Percentiles rank a stretch among this genome's conserved stretches.
These are phyloP conservation scores for Aphelenchoides bicaudatus DNA, from an alignment of 2,888 invertebrate genomes.

Conservation along the genomic window DNA sequence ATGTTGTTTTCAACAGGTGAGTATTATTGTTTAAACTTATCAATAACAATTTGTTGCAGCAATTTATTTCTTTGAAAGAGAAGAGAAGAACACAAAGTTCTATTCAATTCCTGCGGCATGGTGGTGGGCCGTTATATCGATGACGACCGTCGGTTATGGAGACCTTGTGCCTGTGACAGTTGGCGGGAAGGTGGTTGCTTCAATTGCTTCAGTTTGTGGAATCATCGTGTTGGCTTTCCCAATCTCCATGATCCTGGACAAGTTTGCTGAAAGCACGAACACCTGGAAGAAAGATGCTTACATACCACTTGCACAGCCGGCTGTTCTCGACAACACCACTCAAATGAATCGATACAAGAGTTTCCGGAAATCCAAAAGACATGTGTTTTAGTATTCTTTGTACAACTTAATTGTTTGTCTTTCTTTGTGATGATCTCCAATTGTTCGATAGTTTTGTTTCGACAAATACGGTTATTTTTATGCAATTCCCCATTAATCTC, in stretches of 20 bases:
- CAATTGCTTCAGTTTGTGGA: constrained; percentile 55
- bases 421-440: not conserved
- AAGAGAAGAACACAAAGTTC: constrained; percentile 57
- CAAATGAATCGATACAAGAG: constrained; percentile 14
- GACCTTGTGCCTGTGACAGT: constrained; percentile 57
- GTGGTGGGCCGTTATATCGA: constrained; percentile 54
- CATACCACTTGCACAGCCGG: not conserved
- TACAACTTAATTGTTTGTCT: not conserved
- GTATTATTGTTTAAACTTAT: constrained; percentile 12
- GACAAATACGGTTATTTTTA: not conserved
- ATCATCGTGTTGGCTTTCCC: constrained; percentile 58
- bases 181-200: constrained; percentile 57
- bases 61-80: constrained; percentile 57
- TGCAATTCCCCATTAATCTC: no score
- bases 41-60: constrained; percentile 22
- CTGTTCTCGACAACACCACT: not conserved
- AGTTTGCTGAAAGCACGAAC: constrained; percentile 55
- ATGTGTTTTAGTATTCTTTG: constrained; percentile 25
- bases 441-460: not conserved
- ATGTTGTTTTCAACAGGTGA: constrained; percentile 54
- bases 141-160: constrained; percentile 48
- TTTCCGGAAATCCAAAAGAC: constrained; percentile 29
- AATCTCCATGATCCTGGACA: constrained; percentile 59
- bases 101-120: constrained; percentile 57
- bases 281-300: constrained; percentile 38